phyloP scores from a whole-genome alignment of 2,888 invertebrate species.

The Unio delphinus region DNA sequence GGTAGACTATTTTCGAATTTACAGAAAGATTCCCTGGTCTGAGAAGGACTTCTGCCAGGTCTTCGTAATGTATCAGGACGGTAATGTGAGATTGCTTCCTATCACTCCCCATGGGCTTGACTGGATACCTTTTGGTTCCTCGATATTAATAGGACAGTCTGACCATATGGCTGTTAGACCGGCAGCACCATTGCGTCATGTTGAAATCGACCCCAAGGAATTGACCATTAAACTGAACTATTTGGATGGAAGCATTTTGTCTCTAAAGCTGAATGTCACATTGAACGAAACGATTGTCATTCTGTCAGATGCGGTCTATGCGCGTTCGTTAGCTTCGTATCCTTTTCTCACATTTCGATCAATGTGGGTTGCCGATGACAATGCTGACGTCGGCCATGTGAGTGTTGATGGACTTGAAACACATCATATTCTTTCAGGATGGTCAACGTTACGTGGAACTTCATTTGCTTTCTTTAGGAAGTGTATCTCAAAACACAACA shows the following conservation, averaged over 20 bases:
- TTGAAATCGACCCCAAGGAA: slow-evolving; percentile 34
- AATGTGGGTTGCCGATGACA: slow-evolving; percentile 45
- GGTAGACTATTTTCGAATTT: slow-evolving; percentile 41
- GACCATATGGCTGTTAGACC: slow-evolving; percentile 32
- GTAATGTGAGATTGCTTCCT: too few relatives aligned
- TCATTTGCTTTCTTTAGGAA: slow-evolving; percentile 37
- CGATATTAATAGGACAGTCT: slow-evolving; percentile 17
- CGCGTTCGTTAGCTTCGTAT: slow-evolving; percentile 1
- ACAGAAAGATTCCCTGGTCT: slow-evolving; percentile 41
- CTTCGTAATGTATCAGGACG: too few relatives aligned
- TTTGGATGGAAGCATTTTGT: slow-evolving; percentile 23
- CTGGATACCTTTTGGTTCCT: too few relatives aligned
- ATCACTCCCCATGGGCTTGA: too few relatives aligned
- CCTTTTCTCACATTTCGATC: slow-evolving; percentile 45
- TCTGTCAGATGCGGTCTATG: slow-evolving; percentile 12
- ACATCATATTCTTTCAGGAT: slow-evolving; percentile 22
- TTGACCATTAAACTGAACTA: slow-evolving; percentile 31
- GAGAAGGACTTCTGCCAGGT: slow-evolving; percentile 1
- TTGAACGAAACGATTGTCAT: slow-evolving; percentile 17
- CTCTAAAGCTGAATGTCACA: slow-evolving; percentile 14
- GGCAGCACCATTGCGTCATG: slow-evolving; percentile 33
- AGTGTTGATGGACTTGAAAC: slow-evolving; percentile 20
- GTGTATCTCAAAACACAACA: slow-evolving; percentile 44
- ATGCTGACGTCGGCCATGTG: slow-evolving; percentile 42
- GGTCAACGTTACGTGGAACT: slow-evolving; percentile 31